Evolutionary conservation across 2,797 vertebrate species (phyloP), one percentile per base, ranked within the genome.

Genomic region (Anguilla marmorata): DNA sequence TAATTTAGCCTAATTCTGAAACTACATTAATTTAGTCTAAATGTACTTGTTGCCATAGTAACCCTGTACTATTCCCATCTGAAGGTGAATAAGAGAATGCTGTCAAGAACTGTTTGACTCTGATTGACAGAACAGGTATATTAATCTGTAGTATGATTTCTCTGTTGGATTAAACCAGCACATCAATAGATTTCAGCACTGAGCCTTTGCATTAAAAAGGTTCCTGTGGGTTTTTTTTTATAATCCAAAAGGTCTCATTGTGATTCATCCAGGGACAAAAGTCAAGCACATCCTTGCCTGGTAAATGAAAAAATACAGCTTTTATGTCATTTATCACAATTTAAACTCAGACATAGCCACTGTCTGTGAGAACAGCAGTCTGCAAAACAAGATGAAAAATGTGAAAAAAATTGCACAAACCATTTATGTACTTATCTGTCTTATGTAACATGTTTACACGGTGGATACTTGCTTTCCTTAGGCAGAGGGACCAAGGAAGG

Each of bases 31-130:
- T 91, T 87, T 86, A 90, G 86, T 92, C 92, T 93, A 91, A 94
- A 94, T 93, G 89, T 87, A 92, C 92, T 93, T 92, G 95, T 96
- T 93, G 83, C 93, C 93, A 96, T 95, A 93, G 94, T 91, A 92
- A 95, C 95, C 88, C 58, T 86, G 90, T 21, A 21, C 91, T 93
- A 92, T 94, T 94, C 93, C 90, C 86, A 2, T 87, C 91, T 92
- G 93, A 93, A 90, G 92, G 93, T 33, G 92, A 90, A 87, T n/a
- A 88, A 91, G 91, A 90, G 90, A 92, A 86, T 72, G 86, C 87
- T 4, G 19, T 69, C 21, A 50, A 66, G 88, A 90, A 91, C 86
- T 90, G 88, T 90, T 84, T 45, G 41, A 45, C 72, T 89, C 69
- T 91, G 92, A 94, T 82, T 93, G 94, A 92, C 93, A 92, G 88